Base-by-base conservation (phyloP, 2,113 vertebrate genomes). In the Bungarus multicinctus region DNA sequence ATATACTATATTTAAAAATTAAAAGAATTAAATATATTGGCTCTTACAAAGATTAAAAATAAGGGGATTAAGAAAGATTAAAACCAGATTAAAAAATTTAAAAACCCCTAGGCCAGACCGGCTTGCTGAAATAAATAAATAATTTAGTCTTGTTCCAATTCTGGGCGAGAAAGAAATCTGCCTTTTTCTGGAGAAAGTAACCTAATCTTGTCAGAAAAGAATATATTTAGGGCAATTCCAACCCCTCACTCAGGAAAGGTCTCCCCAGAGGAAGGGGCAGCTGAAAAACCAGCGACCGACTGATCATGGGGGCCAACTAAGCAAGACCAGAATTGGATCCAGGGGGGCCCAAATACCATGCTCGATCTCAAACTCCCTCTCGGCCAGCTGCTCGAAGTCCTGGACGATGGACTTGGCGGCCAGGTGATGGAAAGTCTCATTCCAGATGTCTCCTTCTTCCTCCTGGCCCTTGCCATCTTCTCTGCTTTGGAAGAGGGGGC, bases 401-500 rank as follows among this genome's bases (percentile, higher is more conserved):
- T 98, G 97, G 94, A 99, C 98, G 96, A 99, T 98, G n/a, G 99
- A 98, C 86, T 97, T 97, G 57, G 98, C 99, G 0, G 99, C 99
- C 98, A 99, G 96, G 94, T 99, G 98, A 95, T 99, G 99, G 97
- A 99, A 99, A 94, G 99, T 99, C 97, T 99, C 98, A 0, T 97
- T 98, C 99, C 99, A 99, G 85, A 98, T 96, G 91, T 99, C 99
- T 34, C 16, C 64, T n/a, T 97, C 94, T 0, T 98, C 98, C 0
- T 96, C 96, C 0, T 97, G 98, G 4, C 95, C 97, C 94, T 93
- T 97, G 0, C 47, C 47, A 8, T 95, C 96, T 85, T 98, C 97
- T 1, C 96, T 95, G 12, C 98, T 98, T 23, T 87, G 97, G 94
- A 99, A 97, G 43, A 98, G 98, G 2, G 98, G 97, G 10, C 91